phyloP scores from a whole-genome alignment of 2,113 vertebrate genomes.

The Cebidichthys violaceus region DNA sequence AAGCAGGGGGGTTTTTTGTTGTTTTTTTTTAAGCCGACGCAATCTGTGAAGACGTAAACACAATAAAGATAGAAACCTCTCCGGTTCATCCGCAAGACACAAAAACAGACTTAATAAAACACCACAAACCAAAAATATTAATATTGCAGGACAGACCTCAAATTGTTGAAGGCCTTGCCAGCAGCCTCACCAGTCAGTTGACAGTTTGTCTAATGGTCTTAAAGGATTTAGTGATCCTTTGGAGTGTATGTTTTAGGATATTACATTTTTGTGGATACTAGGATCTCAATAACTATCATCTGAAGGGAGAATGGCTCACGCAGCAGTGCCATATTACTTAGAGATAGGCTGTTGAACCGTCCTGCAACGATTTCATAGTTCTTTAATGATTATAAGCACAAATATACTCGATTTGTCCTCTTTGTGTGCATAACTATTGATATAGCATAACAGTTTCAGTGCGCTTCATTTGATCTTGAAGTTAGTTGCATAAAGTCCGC shows the following conservation, averaged over 20 bases:
- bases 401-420: neutral
- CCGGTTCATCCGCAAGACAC: conserved; percentile 24
- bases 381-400: conserved; percentile 5
- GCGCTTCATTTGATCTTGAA: neutral
- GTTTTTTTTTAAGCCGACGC: conserved; percentile 6
- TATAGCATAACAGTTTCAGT: neutral
- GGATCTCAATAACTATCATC: neutral
- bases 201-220: conserved; percentile 33
- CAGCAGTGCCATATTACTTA: neutral
- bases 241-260: conserved; percentile 4
- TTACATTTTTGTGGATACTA: conserved; percentile 32
- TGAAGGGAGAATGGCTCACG: neutral
- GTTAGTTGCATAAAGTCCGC: conserved; percentile 11
- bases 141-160: conserved; percentile 31
- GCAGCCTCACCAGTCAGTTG: neutral
- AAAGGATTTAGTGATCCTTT: conserved; percentile 36
- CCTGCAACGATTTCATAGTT: neutral
- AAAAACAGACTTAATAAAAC: conserved; percentile 68
- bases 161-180: conserved; percentile 32
- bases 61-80: conserved; percentile 57
- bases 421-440: conserved; percentile 5
- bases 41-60: conserved; percentile 36
- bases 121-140: conserved; percentile 53
- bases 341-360: neutral
- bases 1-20: too few relatives aligned